These are phyloP conservation scores for Lasioglossum baleicum DNA, from an alignment of 1,140 invertebrate species.

Conservation along the genomic window DNA sequence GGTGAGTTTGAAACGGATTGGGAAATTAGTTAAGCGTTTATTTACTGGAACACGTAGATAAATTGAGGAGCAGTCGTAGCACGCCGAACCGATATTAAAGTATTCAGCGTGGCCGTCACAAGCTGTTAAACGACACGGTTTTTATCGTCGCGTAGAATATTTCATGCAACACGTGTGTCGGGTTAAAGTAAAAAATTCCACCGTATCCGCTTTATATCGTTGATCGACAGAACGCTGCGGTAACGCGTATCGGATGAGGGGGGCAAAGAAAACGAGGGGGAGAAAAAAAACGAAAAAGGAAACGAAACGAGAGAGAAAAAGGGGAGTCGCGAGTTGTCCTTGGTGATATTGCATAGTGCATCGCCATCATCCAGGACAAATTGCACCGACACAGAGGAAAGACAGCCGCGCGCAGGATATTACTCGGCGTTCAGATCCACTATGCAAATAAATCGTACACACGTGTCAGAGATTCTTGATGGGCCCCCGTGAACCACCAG, in stretches of 20 bases:
- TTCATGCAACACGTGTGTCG: not conserved
- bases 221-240: constrained; percentile 7
- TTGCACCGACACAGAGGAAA: constrained; percentile 44
- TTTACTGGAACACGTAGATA: not conserved
- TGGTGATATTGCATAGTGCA: constrained; percentile 52
- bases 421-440: constrained; percentile 40
- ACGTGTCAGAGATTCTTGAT: constrained; percentile 21
- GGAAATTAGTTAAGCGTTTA: not conserved
- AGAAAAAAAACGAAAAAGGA: not conserved
- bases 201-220: constrained; percentile 15
- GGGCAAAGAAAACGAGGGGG: not conserved
- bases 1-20: too few relatives aligned
- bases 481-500: not conserved
- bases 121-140: not conserved
- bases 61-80: too few relatives aligned
- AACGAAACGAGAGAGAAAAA: constrained; percentile 12
- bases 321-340: constrained; percentile 38
- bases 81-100: not conserved
- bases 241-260: constrained; percentile 6
- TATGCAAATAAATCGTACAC: constrained; percentile 38
- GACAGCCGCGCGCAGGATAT: constrained; percentile 45
- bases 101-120: not conserved
- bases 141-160: not conserved
- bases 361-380: constrained; percentile 51
- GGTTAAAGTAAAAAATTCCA: constrained; percentile 9